These are phyloP conservation scores for Ditula angustiorana DNA, from an alignment of 2,888 invertebrate genomes.

Conservation along the genomic window DNA sequence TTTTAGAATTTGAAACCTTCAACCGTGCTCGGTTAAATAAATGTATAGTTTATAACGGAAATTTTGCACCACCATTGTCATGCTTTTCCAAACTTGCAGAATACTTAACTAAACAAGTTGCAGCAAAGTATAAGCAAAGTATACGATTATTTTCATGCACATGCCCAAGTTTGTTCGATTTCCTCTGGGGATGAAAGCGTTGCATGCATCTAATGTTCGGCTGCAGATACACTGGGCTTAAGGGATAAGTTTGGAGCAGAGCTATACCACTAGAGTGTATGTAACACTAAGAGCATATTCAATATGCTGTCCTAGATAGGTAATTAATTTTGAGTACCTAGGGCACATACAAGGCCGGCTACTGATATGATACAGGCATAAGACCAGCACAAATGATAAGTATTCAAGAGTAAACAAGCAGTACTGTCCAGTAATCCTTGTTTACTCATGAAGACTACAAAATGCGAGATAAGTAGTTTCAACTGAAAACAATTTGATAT, in stretches of 20 bases:
- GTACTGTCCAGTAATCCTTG: too few species aligned
- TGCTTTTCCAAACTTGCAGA: constrained; percentile 13
- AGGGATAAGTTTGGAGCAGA: not conserved
- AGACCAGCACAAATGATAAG: too few species aligned
- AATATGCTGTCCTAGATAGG: too few species aligned
- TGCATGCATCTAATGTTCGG: constrained; percentile 37
- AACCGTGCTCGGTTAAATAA: not conserved
- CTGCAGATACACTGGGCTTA: constrained; percentile 17
- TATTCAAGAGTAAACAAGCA: too few species aligned
- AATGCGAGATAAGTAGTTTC: too few species aligned
- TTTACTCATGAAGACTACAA: too few species aligned
- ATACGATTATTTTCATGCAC: constrained; percentile 50
- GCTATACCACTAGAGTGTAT: not conserved
- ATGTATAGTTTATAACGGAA: constrained; percentile 20
- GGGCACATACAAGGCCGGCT: too few species aligned
- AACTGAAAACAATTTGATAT: too few species aligned
- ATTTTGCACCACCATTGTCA: constrained; percentile 26
- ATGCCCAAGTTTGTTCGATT: constrained; percentile 53
- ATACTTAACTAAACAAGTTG: constrained; percentile 36
- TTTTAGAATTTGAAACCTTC: too few species aligned
- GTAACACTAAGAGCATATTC: too few species aligned
- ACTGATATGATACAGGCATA: too few species aligned
- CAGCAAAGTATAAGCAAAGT: constrained; percentile 49
- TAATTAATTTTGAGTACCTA: too few species aligned
- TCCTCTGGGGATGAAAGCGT: constrained; percentile 47